phyloP scores from a whole-genome alignment of 2,797 vertebrate genomes.

The Gallirallus australis region DNA sequence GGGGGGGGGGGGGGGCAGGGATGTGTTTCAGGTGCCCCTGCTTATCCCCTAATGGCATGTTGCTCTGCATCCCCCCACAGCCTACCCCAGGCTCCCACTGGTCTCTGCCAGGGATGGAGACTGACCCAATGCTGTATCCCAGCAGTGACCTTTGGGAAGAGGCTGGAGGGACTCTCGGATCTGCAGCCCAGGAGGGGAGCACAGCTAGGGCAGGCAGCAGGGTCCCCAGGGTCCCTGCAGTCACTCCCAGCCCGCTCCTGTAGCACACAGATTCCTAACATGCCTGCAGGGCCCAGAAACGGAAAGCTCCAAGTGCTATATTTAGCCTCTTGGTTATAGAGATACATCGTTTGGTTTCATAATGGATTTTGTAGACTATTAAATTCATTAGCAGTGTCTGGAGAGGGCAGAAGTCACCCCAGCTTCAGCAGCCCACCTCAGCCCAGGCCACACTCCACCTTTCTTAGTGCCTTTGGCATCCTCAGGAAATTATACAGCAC shows the following conservation, averaged over 20 bases:
- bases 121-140: accelerated
- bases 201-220: accelerated
- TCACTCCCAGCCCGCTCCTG: accelerated
- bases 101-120: background rate
- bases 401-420: background rate
- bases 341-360: background rate
- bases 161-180: background rate
- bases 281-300: background rate
- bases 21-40: background rate
- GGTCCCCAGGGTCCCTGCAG: background rate
- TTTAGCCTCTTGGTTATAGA: background rate
- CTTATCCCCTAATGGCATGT: accelerated
- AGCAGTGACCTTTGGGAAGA: accelerated
- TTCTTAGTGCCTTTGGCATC: background rate
- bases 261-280: background rate
- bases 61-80: accelerated
- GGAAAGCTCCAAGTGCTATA: background rate
- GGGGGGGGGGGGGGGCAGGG: background rate
- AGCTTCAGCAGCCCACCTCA: background rate
- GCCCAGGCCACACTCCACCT: background rate
- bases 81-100: background rate
- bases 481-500: background rate
- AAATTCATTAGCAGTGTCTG: background rate
- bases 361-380: background rate
- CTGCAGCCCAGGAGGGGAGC: background rate